phyloP scores from a whole-genome alignment of 2,888 invertebrate genomes.

The Glaucopsyche alexis region DNA sequence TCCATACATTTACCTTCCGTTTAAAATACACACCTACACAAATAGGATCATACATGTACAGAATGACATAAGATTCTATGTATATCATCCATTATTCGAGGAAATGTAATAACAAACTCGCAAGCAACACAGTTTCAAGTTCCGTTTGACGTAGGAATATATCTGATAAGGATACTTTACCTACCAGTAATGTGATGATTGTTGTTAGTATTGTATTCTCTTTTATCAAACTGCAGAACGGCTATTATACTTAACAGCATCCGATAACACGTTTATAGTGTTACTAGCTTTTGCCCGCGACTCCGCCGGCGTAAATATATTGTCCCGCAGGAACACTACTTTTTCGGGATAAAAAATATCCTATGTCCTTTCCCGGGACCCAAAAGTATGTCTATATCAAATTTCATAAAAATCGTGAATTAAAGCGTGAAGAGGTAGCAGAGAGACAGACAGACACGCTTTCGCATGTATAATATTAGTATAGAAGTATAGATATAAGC shows the following conservation, averaged over 20 bases:
- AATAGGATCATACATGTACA: not conserved
- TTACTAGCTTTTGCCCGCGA: too few relatives aligned
- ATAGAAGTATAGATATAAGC: too few relatives aligned
- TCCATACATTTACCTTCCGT: not conserved
- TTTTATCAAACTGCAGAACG: not conserved
- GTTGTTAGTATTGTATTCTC: not conserved
- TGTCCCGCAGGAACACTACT: too few relatives aligned
- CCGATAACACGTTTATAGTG: not conserved
- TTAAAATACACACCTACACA: not conserved
- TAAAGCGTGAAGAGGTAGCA: too few relatives aligned
- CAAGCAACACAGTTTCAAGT: not conserved
- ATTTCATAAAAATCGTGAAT: too few relatives aligned
- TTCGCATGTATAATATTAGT: too few relatives aligned
- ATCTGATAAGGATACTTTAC: slow-evolving; percentile 12
- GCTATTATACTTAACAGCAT: not conserved
- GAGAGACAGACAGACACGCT: too few relatives aligned
- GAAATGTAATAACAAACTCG: not conserved
- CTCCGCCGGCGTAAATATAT: too few relatives aligned
- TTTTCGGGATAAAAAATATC: too few relatives aligned
- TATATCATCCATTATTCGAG: not conserved
- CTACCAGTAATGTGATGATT: not conserved
- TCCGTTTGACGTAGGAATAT: not conserved
- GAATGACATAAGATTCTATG: not conserved
- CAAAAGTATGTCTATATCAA: too few relatives aligned
- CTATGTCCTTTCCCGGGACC: too few relatives aligned